phyloP scores from a whole-genome alignment of 2,113 vertebrate genomes.

The Lampris megalopsis region DNA sequence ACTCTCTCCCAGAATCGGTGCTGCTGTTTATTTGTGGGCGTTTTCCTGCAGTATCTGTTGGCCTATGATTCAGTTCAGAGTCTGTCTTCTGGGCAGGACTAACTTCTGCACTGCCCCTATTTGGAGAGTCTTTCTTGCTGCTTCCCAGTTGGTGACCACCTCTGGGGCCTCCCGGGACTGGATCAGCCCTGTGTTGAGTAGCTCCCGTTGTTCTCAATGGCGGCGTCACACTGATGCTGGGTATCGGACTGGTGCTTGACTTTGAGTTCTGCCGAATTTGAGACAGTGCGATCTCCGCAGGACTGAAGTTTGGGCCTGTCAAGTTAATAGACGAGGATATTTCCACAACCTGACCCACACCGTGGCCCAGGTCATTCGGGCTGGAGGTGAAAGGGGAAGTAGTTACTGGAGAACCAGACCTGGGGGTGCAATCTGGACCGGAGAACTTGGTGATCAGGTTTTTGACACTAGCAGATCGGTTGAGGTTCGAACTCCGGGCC shows the following conservation, averaged over 20 bases:
- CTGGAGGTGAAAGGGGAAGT: not conserved
- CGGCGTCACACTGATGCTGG: constrained; percentile 50
- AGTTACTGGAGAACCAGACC: constrained; percentile 8
- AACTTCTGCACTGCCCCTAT: not conserved
- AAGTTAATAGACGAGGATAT: too few species aligned
- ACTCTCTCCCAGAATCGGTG: constrained; percentile 47
- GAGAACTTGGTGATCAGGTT: constrained; percentile 79
- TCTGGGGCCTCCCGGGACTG: not conserved
- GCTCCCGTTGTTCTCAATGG: not conserved
- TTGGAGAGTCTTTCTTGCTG: constrained; percentile 36
- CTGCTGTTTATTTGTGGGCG: constrained; percentile 8
- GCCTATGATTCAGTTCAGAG: not conserved
- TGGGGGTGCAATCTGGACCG: constrained; percentile 13
- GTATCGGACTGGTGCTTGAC: constrained; percentile 1
- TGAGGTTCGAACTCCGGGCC: constrained; percentile 42
- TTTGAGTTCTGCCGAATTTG: too few species aligned
- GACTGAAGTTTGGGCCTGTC: too few species aligned
- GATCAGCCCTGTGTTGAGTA: not conserved
- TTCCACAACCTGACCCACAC: too few species aligned
- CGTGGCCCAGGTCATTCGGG: not conserved
- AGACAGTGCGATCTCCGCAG: too few species aligned
- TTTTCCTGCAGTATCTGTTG: not conserved
- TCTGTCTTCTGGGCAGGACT: not conserved
- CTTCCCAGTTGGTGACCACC: constrained; percentile 9
- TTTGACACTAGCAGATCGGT: constrained; percentile 70